phyloP scores from a whole-genome alignment of 2,888 invertebrate species.

The Limnephilus auricula region DNA sequence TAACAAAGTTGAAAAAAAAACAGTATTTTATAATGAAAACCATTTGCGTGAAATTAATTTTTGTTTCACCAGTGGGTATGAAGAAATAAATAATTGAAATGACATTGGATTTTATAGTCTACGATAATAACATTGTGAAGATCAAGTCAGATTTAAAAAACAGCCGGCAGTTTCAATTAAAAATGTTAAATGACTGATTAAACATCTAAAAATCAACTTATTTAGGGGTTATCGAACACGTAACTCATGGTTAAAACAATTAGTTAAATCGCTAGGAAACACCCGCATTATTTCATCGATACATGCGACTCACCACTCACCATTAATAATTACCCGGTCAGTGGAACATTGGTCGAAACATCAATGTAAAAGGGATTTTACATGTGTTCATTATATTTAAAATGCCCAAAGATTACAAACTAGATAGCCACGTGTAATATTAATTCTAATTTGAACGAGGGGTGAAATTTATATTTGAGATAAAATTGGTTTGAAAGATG shows the following conservation, averaged over 20 bases:
- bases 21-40: not conserved
- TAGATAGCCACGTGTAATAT: constrained; percentile 21
- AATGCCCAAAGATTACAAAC: constrained; percentile 49
- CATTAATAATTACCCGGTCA: not conserved
- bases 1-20: not conserved
- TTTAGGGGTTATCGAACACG: not conserved
- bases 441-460: constrained; percentile 12
- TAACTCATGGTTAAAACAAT: not conserved
- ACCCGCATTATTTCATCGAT: not conserved
- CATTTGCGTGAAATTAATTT: not conserved
- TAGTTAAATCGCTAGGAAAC: constrained; percentile 2
- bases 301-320: not conserved
- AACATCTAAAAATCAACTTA: not conserved
- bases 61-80: not conserved
- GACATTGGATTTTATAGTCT: not conserved
- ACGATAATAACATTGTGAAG: not conserved
- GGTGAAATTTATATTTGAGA: not conserved
- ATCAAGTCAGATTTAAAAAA: not conserved
- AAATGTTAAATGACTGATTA: not conserved
- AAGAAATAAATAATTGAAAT: not conserved
- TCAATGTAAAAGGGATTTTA: constrained; percentile 52
- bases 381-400: constrained; percentile 59
- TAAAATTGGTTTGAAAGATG: not conserved
- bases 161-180: not conserved
- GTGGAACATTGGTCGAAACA: constrained; percentile 9